Evolutionary conservation across 2,113 vertebrate species (phyloP).

Genomic region (Martes martes): DNA sequence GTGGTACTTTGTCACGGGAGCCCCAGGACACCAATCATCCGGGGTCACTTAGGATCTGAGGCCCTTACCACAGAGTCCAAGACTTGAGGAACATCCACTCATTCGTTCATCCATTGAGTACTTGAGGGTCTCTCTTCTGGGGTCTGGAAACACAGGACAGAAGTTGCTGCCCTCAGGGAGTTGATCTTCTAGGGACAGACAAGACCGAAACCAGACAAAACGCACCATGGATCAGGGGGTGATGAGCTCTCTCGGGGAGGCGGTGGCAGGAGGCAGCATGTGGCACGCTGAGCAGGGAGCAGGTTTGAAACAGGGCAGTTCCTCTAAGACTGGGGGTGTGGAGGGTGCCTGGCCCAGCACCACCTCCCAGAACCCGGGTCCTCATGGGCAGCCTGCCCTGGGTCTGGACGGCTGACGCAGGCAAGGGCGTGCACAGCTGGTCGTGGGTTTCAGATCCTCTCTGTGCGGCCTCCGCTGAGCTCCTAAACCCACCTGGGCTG

Average conservation of each 20-base stretch:
- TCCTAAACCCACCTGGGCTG: not conserved
- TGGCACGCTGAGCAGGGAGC: accelerated
- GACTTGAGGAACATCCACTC: not conserved
- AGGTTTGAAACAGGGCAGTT: accelerated
- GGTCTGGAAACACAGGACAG: no score
- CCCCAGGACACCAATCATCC: accelerated
- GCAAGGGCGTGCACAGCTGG: not conserved
- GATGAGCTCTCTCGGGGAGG: accelerated
- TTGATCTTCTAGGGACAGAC: not conserved
- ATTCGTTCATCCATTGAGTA: not conserved
- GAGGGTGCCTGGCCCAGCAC: not conserved
- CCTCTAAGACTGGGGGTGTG: accelerated
- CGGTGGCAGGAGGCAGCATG: accelerated
- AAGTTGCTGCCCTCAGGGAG: accelerated
- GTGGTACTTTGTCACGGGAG: not conserved
- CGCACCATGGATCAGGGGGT: accelerated
- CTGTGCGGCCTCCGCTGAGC: not conserved
- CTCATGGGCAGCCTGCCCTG: not conserved
- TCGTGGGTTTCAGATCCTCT: accelerated
- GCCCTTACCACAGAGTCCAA: no score
- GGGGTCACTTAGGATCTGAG: accelerated
- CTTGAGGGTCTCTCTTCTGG: not conserved
- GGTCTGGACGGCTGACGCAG: not conserved
- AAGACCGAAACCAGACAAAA: accelerated
- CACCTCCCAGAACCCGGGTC: not conserved